Evolutionary conservation across 2,888 invertebrate species (phyloP).

Genomic region (Trichopoda pennipes): DNA sequence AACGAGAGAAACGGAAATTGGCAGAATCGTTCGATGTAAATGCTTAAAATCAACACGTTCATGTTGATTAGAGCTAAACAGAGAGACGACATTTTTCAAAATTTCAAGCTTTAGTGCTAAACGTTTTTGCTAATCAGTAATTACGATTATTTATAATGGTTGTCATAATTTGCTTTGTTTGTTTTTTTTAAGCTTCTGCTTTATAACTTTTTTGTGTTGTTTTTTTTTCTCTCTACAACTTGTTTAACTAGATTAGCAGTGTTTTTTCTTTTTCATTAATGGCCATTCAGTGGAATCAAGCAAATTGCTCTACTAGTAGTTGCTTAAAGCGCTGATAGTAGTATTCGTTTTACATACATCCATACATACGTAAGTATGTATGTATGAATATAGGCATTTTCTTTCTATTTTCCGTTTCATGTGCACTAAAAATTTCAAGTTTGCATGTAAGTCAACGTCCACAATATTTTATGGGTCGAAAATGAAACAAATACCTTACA

Average conservation of each 20-base stretch:
- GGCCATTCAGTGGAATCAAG: constrained; percentile 42
- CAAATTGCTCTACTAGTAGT: constrained; percentile 11
- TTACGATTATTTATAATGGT: constrained; percentile 59
- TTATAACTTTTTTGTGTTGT: background rate
- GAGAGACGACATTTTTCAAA: constrained; percentile 23
- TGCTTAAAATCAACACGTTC: constrained; percentile 52
- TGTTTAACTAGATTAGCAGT: constrained; percentile 31
- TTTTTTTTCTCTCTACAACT: constrained; percentile 35
- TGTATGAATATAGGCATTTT: background rate
- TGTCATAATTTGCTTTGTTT: constrained; percentile 55
- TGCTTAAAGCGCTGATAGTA: constrained; percentile 16
- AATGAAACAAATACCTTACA: constrained; percentile 34
- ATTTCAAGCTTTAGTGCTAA: constrained; percentile 55
- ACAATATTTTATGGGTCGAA: constrained; percentile 41
- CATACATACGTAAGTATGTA: too few relatives aligned
- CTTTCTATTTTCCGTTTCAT: background rate
- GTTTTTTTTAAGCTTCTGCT: background rate
- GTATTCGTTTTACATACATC: constrained; percentile 14
- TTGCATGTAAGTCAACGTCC: background rate
- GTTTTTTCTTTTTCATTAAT: constrained; percentile 33
- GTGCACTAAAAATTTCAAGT: constrained; percentile 1
- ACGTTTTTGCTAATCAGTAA: constrained; percentile 60
- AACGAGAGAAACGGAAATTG: background rate
- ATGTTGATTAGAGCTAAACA: constrained; percentile 56
- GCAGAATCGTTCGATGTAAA: constrained; percentile 8